A percentile compares a stretch with the other conserved stretches of the same genome.
Evolutionary conservation across 1,140 invertebrate genomes (phyloP).

Genomic region (Sitophilus oryzae): DNA sequence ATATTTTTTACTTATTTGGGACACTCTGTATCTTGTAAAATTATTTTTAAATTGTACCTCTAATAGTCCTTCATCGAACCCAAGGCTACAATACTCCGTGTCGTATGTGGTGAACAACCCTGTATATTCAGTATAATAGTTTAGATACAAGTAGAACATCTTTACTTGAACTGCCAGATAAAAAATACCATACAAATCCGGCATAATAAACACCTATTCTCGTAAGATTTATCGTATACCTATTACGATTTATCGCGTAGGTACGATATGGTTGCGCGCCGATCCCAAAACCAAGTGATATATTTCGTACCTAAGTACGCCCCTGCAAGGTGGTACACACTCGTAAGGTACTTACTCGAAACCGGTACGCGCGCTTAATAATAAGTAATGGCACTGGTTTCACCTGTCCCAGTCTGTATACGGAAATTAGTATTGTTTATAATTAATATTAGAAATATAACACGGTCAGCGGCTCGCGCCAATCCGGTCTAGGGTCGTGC

Average conservation of each 20-base stretch:
- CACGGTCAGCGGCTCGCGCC: constrained; percentile 18
- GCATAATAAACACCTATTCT: no score
- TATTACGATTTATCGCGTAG: no score
- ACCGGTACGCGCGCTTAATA: constrained; percentile 17
- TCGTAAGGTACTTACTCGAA: constrained; percentile 1
- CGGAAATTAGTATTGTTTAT: constrained; percentile 24
- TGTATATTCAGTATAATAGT: no score
- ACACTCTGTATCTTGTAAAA: no score
- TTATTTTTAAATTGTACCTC: no score
- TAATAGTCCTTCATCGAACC: no score
- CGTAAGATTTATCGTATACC: no score
- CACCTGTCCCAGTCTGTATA: constrained; percentile 17
- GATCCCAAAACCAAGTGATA: neutral
- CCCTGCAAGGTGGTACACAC: constrained; percentile 13
- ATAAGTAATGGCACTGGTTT: constrained; percentile 20
- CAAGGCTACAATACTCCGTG: no score
- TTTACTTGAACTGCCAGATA: neutral
- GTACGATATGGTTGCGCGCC: neutral
- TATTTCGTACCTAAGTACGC: constrained; percentile 16
- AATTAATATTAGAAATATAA: constrained; percentile 23
- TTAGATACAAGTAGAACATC: neutral
- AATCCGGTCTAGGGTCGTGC: constrained; percentile 15
- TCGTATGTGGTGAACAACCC: no score
- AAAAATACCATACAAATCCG: no score
- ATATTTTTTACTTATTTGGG: no score